Base-by-base conservation (phyloP, 2,797 vertebrate genomes). In the Syngnathus rostellatus region DNA sequence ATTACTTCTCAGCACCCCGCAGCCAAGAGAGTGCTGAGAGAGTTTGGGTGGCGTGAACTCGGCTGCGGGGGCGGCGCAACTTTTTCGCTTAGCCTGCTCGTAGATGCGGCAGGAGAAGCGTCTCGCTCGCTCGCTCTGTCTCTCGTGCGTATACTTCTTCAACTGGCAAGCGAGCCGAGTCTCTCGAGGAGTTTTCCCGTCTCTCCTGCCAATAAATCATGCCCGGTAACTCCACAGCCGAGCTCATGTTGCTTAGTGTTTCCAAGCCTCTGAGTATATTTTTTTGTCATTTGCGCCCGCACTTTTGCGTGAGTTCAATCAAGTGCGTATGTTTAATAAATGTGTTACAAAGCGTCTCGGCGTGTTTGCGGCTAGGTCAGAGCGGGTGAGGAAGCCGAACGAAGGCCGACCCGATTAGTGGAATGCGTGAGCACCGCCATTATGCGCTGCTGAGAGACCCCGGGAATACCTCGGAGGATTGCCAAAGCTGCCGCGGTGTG, bases 371-470 rank as follows among this genome's bases (percentile, higher is more conserved):
- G 72, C 77, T 72, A 65, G 80, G 81, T 82, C 80, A 73, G 62
- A 69, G 73, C 65, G 84, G 75, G 72, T 72, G 43, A 1, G 65
- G 63, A 64, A 70, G 74, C 75, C 83, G 83, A 72, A 70, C 48
- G 40, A 72, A 74, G 67, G 37, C 76, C 66, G 3, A 67, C 66
- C 5, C 73, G 70, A 81, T 82, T 76, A 66, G 63, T 70, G 68
- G 80, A 82, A 76, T 77, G 75, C 77, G 81, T 75, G 60, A 64
- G 73, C 71, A 74, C 75, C 80, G 77, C 14, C 31, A 31, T 73
- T 75, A 63, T 86, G 80, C 70, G 77, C 81, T 76, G 71, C 64
- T 65, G 73, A 63, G 72, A 83, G 80, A 82, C 80, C 80, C 76
- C 71, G 58, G 69, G 64, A 85, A 55, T 68, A 76, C 73, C 72